Base-by-base conservation (phyloP, 2,797 vertebrate genomes). In the Mionectes olivaceus region DNA sequence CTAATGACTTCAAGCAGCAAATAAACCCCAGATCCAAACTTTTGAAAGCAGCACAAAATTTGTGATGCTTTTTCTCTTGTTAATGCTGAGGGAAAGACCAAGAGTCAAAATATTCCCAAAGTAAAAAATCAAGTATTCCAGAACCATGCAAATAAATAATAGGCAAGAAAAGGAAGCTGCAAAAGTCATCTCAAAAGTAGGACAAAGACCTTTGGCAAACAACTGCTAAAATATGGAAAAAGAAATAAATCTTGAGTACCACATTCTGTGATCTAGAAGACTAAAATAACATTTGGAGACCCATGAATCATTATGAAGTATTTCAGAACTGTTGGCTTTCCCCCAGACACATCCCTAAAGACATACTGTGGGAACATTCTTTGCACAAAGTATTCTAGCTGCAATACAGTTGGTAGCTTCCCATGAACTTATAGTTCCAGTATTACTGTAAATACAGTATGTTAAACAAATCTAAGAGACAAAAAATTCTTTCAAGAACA, bases 291-390 rank as follows among this genome's bases (percentile, higher is more conserved):
- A 30, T 92, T 89, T 83, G 59, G 90, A 73, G 68, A 94, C 84
- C 70, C 81, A 88, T 95, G 80, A 94, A 94, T 94, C 89, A 76
- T 27, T 61, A 78, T 61, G 61, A 96, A 95, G 78, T 69, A 77
- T 84, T 90, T 87, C n/a, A 69, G 33, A 89, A 63, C n/a, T 81
- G 13, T 75, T 96, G 88, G 94, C 94, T 94, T 89, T 84, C 39
- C 60, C 50, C 44, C 49, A 95, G 67, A 44, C 12, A 77, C 37
- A 83, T 92, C 95, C 44, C 43, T 33, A 84, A 93, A 93, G 74
- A 85, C 80, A 53, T 47, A 59, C 59, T 85, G 90, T 94, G 81
- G 81, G 64, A 69, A 94, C 76, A 94, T 95, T 94, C 74, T 92
- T 91, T 89, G 70, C 52, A 64, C 47, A 46, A 88, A 89, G 50